These are phyloP conservation scores for Danionella cerebrum DNA, from an alignment of 2,113 vertebrate species.

Conservation along the genomic window DNA sequence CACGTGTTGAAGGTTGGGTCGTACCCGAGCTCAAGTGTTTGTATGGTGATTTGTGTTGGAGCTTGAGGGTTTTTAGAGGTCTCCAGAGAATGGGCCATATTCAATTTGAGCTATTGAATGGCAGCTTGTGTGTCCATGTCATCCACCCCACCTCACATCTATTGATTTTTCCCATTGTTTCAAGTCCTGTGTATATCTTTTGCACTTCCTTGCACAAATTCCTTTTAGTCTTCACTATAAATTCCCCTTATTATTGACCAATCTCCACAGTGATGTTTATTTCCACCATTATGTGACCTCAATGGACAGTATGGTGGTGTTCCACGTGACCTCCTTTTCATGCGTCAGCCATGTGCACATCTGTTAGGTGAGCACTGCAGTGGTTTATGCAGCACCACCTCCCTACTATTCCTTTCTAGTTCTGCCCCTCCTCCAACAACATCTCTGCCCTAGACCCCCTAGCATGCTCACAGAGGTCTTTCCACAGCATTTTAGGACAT, in stretches of 20 bases:
- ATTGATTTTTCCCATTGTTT: constrained; percentile 22
- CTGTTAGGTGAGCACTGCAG: constrained; percentile 20
- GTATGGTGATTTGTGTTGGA: not conserved
- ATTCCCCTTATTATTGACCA: too few species aligned
- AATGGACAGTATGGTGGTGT: not conserved
- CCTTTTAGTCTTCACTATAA: constrained; percentile 7
- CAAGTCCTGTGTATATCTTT: too few species aligned
- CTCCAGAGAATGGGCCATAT: constrained; percentile 12
- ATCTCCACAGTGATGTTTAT: too few species aligned
- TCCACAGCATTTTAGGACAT: constrained; percentile 44
- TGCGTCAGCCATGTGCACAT: constrained; percentile 17
- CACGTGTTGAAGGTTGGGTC: not conserved
- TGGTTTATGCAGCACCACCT: not conserved
- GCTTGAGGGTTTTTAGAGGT: constrained; percentile 10
- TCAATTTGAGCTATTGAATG: constrained; percentile 26
- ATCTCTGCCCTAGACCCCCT: constrained; percentile 35
- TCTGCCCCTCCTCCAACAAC: constrained; percentile 4
- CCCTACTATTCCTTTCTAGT: not conserved
- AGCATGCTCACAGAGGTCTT: constrained; percentile 34
- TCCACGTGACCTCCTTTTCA: not conserved
- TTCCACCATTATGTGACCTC: too few species aligned
- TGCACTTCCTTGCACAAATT: too few species aligned
- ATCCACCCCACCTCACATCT: constrained; percentile 8
- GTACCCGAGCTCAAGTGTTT: not conserved
- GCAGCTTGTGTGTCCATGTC: constrained; percentile 24